These are phyloP conservation scores for Papilio machaon DNA, from an alignment of 1,140 invertebrate species.

Conservation along the genomic window DNA sequence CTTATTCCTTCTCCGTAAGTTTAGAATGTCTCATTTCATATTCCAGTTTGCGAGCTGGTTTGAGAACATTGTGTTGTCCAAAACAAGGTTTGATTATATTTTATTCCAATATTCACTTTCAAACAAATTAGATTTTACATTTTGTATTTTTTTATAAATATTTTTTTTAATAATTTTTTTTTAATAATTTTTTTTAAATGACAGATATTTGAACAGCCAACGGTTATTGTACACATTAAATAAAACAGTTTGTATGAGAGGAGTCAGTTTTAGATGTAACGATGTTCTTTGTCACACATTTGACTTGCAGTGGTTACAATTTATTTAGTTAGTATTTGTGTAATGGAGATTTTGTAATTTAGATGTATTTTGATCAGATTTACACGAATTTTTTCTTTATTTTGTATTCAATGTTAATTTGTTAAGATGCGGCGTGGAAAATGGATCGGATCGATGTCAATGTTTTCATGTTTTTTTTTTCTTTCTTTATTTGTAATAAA, in stretches of 20 bases:
- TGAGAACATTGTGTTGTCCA: slow-evolving; percentile 29
- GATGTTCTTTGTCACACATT: slow-evolving; percentile 16
- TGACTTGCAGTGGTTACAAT: slow-evolving; percentile 6
- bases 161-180: slow-evolving; percentile 8
- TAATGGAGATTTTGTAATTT: slow-evolving; percentile 33
- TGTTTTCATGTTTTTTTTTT: slow-evolving; percentile 3
- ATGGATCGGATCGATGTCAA: slow-evolving; percentile 25
- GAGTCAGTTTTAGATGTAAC: slow-evolving; percentile 21
- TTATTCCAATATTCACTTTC: slow-evolving; percentile 21
- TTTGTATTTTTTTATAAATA: neutral
- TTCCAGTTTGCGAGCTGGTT: slow-evolving; percentile 34
- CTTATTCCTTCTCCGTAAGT: neutral
- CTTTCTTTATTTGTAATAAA: slow-evolving; percentile 11
- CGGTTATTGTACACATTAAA: neutral
- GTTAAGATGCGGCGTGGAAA: slow-evolving; percentile 36
- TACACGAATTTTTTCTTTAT: slow-evolving; percentile 7
- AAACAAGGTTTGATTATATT: slow-evolving; percentile 33
- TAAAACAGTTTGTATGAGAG: neutral
- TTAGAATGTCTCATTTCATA: neutral
- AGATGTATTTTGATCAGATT: slow-evolving; percentile 37
- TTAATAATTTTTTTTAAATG: slow-evolving; percentile 6
- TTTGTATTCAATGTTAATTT: slow-evolving; percentile 31
- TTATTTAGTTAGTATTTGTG: slow-evolving; percentile 33
- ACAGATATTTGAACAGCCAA: neutral
- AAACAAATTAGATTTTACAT: slow-evolving; percentile 30